Percentiles rank a stretch among this genome's conserved stretches.
Evolutionary conservation across 2,113 vertebrate species (phyloP).

Genomic region (Calcarius ornatus): DNA sequence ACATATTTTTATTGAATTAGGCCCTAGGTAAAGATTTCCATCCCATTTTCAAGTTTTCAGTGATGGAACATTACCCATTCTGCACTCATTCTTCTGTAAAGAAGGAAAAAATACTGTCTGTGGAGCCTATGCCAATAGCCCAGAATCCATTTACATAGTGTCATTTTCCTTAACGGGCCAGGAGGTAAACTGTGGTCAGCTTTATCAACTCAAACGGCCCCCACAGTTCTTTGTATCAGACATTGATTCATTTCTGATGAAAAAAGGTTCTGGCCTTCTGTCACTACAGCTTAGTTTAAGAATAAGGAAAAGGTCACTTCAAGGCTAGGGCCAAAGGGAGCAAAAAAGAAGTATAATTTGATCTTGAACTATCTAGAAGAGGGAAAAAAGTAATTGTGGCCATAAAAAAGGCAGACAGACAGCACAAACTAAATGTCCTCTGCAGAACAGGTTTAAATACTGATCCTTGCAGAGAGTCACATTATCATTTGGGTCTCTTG

Average conservation of each 20-base stretch:
- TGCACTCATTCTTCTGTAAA: not conserved
- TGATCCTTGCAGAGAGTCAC: not conserved
- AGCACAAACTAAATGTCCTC: not conserved
- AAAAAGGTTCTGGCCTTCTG: slow-evolving; percentile 25
- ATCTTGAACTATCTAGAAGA: not conserved
- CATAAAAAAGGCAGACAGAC: slow-evolving; percentile 30
- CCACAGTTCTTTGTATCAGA: not conserved
- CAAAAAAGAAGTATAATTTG: not conserved
- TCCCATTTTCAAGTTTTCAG: slow-evolving; percentile 32
- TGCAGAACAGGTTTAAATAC: not conserved
- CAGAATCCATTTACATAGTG: slow-evolving; percentile 22
- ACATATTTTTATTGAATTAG: slow-evolving; percentile 48
- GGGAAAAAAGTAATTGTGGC: not conserved
- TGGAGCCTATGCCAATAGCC: not conserved
- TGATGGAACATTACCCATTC: not conserved
- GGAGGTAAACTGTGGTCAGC: not conserved
- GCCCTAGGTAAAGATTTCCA: slow-evolving; percentile 50
- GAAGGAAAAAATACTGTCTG: slow-evolving; percentile 9
- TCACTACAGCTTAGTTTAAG: slow-evolving; percentile 42
- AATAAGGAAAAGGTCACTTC: slow-evolving; percentile 37
- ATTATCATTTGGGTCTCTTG: not conserved
- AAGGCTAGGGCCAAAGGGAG: slow-evolving; percentile 1
- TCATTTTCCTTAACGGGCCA: slow-evolving; percentile 17
- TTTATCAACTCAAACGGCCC: slow-evolving; percentile 1
- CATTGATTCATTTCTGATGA: not conserved